Base-by-base conservation (phyloP, 92 coral and sea anemone genomes). In the Meandrina meandrites region DNA sequence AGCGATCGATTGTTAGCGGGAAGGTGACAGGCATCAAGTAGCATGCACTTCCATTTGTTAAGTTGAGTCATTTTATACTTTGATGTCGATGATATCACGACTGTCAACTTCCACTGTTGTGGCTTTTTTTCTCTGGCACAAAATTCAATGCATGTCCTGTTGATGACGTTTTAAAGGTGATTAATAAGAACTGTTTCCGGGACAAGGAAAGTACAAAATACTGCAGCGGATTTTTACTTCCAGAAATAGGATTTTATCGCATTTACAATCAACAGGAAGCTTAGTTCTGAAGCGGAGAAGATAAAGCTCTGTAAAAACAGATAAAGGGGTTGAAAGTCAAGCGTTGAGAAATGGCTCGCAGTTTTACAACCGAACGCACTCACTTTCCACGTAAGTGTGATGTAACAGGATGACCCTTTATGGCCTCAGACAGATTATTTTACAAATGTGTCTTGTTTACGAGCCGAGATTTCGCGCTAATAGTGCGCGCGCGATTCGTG, bases 221-320 rank as follows among this genome's bases (percentile, higher is more conserved):
- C 31, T 9, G 28, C 78, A 22, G 78, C 27, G 86, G 22, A 50
- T 15, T 82, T 48, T 16, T 8, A 17, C n/a, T n/a, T 31, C 77
- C 21, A 30, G 36, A 50, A 53, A 69, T 82, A 32, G 22, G 86
- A 69, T 82, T 82, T 70, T 48, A 48, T 81, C 78, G 78, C 47
- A 45, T 82, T 48, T 48, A 7, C 37, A 69, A 50, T 11, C 13
- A 8, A 19, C 31, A 30, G 30, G 67, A 53, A 50, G 40, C 35
- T 34, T n/a, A 7, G 19, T 50, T 34, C n/a, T 24, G 3, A 66
- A 22, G 68, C 13, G 58, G 4, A 28, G 34, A 62, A 42, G 76
- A 81, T 66, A 67, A 64, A 16, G 32, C 56, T 82, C 86, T 69
- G 78, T 31, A 50, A 22, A 50, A 69, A 50, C 78, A 50, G 77